Conservation (phyloP, 2,888 invertebrate species). For the Trachelus iudaicus region DNA sequence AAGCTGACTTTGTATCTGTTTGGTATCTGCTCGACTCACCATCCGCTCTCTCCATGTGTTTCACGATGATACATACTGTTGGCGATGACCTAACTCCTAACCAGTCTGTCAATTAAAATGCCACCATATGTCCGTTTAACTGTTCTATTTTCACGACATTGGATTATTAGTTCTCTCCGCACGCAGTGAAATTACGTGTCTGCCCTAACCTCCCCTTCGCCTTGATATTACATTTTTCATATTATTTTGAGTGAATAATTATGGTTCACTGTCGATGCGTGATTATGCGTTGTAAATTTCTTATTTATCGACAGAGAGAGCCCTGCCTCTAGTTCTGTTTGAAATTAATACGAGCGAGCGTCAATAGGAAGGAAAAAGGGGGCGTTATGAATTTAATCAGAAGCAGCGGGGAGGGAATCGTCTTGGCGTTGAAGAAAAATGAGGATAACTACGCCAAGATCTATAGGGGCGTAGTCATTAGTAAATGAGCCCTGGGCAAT, state of each 20-base stretch:
- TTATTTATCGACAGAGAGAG: neutral
- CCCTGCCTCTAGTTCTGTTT: neutral
- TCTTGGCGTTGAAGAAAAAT: neutral
- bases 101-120: constrained; percentile 60
- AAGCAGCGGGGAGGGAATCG: neutral
- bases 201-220: neutral
- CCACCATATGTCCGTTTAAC: constrained; percentile 52
- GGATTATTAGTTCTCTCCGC: neutral
- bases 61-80: constrained; percentile 34
- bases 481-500: constrained; percentile 56
- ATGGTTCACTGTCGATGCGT: neutral
- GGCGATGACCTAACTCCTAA: constrained; percentile 58
- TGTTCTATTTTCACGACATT: constrained; percentile 15
- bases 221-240: neutral
- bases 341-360: neutral
- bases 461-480: constrained; percentile 55
- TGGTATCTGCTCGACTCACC: constrained; percentile 28
- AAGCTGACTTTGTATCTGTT: constrained; percentile 21
- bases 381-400: neutral
- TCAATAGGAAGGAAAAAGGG: neutral
- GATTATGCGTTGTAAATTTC: neutral
- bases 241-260: neutral
- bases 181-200: neutral
- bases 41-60: constrained; percentile 38
- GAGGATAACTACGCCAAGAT: neutral